Percentiles rank a stretch among this genome's conserved stretches.
Conservation (phyloP, 2,888 invertebrate genomes). For the Microchrysa polita region DNA sequence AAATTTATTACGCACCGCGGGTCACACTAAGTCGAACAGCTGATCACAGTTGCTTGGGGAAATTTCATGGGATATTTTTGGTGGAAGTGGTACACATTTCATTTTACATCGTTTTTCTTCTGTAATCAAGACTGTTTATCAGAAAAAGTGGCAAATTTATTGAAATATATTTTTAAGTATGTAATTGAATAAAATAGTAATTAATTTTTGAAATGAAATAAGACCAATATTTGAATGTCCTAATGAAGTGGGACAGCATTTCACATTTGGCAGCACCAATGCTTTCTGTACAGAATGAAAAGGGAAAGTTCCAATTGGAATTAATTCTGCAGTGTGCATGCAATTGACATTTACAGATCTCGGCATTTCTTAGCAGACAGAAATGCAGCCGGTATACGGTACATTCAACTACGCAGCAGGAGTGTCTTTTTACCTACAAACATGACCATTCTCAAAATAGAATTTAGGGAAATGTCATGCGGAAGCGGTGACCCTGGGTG, state of each 20-base stretch:
- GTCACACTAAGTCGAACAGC: constrained; percentile 13
- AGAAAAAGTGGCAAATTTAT: neutral
- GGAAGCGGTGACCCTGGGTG: neutral
- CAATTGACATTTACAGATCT: too few species aligned
- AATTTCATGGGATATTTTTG: neutral
- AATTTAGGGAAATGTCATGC: neutral
- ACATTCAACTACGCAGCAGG: constrained; percentile 1
- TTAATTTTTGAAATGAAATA: neutral
- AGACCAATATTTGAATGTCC: too few species aligned
- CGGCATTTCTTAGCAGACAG: too few species aligned
- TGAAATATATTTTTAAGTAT: neutral
- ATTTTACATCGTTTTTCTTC: too few species aligned
- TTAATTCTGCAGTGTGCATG: neutral
- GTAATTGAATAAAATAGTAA: too few species aligned
- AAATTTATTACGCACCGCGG: constrained; percentile 10
- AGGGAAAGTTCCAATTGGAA: constrained; percentile 18
- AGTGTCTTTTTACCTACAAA: too few species aligned
- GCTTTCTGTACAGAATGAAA: constrained; percentile 16
- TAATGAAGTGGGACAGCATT: too few species aligned
- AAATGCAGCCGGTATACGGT: neutral
- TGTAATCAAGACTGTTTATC: too few species aligned
- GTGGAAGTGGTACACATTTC: too few species aligned
- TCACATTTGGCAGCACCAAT: constrained; percentile 11
- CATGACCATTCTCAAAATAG: constrained; percentile 23
- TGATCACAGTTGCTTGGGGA: neutral